Base-by-base conservation (phyloP, 2,797 vertebrate species). In the Bradypus variegatus region DNA sequence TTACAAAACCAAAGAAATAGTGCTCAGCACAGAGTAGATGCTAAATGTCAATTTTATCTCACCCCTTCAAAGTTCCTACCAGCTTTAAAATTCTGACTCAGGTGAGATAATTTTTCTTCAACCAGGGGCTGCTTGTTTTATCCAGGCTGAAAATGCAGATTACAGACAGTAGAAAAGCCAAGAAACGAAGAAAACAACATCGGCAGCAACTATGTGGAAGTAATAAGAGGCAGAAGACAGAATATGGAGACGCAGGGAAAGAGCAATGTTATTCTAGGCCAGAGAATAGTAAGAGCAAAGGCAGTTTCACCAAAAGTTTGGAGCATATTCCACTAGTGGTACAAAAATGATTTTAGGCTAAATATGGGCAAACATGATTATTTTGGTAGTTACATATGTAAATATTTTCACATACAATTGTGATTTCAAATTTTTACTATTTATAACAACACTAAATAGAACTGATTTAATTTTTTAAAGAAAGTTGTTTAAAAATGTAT, bases 1-100 rank as follows among this genome's bases (percentile, higher is more conserved):
- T 88, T 90, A 86, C 8, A 83, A 94, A 94, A 93, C 29, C 53
- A 93, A 91, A 93, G n/a, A 8, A 86, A 90, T 4, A 93, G 25
- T 73, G 58, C 55, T 87, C 82, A 89, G 15, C 50, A 91, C 6
- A 82, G 12, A 69, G 31, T 38, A 90, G 33, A 87, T 10, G 38
- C 31, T 69, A 84, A 81, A 36, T 23, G 55, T 73, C 77, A 75
- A 81, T 53, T 93, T 89, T 48, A 88, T 29, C 55, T 18, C 11
- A 55, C 1, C 3, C 19, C 67, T 83, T 90, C 38, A 90, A 88
- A 80, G 36, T 93, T 89, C 50, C 76, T 36, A 31, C 5, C 76
- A 89, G 60, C 75, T 89, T 92, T 87, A 78, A 86, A 82, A 89
- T 36, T 86, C 33, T 85, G 23, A 89, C 45, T 92, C 15, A 69